Evolutionary conservation across 2,797 vertebrate genomes (phyloP).

Genomic region (Lateolabrax maculatus): DNA sequence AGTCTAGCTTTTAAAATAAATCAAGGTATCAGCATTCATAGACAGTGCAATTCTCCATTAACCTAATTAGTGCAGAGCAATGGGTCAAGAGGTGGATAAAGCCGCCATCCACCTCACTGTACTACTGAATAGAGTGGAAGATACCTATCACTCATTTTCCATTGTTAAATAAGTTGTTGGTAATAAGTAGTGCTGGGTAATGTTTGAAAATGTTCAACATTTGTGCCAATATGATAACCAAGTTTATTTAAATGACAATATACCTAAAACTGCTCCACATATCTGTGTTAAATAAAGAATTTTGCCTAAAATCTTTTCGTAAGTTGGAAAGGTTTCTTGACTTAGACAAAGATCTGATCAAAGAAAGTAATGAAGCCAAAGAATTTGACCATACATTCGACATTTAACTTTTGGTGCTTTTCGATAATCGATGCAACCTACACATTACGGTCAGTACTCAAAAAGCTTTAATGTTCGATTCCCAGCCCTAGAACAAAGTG

Average conservation of each 20-base stretch:
- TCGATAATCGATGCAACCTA: not conserved
- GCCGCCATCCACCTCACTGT: not conserved
- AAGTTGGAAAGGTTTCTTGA: not conserved
- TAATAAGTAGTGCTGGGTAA: not conserved
- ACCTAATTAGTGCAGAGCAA: slow-evolving; percentile 4
- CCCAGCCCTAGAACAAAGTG: not conserved
- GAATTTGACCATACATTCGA: not conserved
- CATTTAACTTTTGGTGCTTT: not conserved
- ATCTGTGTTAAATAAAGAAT: not conserved
- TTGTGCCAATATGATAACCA: not conserved
- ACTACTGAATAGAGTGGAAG: not conserved
- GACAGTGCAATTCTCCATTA: slow-evolving; percentile 16
- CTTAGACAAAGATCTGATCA: not conserved
- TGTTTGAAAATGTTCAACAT: not conserved
- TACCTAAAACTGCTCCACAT: not conserved
- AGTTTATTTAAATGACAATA: not conserved
- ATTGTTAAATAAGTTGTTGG: not conserved
- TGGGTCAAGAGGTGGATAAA: slow-evolving; percentile 4
- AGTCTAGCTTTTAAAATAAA: slow-evolving; percentile 26
- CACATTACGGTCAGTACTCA: not conserved
- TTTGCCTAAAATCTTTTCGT: not conserved
- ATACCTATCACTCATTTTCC: not conserved
- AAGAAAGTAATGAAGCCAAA: not conserved
- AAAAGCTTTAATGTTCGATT: not conserved
- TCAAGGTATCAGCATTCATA: slow-evolving; percentile 4